Evolutionary conservation across 2,888 invertebrate species (phyloP), one percentile per base, ranked within the genome.

Genomic region (Dusona sp.): DNA sequence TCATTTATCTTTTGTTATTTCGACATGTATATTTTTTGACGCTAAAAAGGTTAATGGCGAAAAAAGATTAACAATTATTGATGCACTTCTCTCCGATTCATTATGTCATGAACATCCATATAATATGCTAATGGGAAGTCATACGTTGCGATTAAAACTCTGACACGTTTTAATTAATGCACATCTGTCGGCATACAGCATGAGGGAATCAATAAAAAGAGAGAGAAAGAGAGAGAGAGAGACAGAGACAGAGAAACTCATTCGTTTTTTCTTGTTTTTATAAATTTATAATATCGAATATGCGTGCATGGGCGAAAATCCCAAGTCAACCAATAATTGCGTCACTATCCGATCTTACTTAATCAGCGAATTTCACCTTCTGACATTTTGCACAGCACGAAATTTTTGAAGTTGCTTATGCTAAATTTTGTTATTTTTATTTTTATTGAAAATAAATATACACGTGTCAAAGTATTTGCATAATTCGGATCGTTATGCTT

Each of bases 351-450:
- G 65, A 67, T 75, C 64, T 75, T 75, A 65, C 75, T 85, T 79
- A 54, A 83, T 79, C 79, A 48, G 57, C 64, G 42, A 64, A 83
- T 79, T 83, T 85, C 74, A 85, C 85, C 75, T 77, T 48, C 29
- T 83, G 86, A 80, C 83, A 86, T 86, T 86, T 86, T 22, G 29
- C 38, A 42, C 65, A 13, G 42, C 16, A 16, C 7, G 9, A 57
- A 29, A 45, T 42, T 68, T 29, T 36, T 25, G 3, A 25, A 78
- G 36, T 29, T 61, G 7, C 42, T 19, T 72, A 38, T n/a, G 57
- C 36, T 33, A 8, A 45, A 42, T 51, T 22, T 77, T 51, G 13
- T 65, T 78, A 73, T 64, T 16, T 36, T 74, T 22, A 6, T 57
- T 54, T 78, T 57, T 65, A 16, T 48, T 25, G 13, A 54, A 54